Base-by-base conservation (phyloP, 2,888 invertebrate species). In the Pyralis farinalis region DNA sequence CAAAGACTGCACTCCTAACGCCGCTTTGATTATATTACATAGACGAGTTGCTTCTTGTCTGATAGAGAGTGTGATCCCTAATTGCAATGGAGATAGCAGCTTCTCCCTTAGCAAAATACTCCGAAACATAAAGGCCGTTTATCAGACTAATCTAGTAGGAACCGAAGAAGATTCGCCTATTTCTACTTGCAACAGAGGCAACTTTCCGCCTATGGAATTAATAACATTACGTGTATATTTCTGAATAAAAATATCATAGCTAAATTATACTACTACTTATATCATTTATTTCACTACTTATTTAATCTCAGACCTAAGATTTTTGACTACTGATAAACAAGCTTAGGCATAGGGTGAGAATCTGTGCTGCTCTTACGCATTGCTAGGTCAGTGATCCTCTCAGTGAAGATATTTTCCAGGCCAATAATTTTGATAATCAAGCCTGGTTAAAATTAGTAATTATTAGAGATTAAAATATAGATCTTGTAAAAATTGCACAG, bases 151-250 rank as follows among this genome's bases (percentile, higher is more conserved):
- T 53, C 69, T 86, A 35, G 72, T 73, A 1, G 86, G 84, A 1
- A 87, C 85, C 0, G 58, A 47, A 31, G 66, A 78, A 43, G 84
- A 83, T 1, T 38, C 54, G 1, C 63, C 68, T 1, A 30, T 72
- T 12, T 51, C 47, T 12, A 53, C 58, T 27, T 57, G 78, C 7
- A 71, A 65, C 47, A 50, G 66, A 42, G 51, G 44, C 1, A 79
- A 75, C 43, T 81, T 86, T 43, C 67, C 78, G 6, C 60, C 75
- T 0, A 82, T 83, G 83, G 82, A 83, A 57, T 49, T 86, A 38
- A 64, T 57, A 7, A 77, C 82, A 0, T 45, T 85, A 32, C 59
- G 68, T 49, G 51, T 84, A 46, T 52, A 68, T 43, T 85, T 79
- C 62, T 75, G 58, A 57, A 42, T 6, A 12, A 38, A 25, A 21